A percentile compares a stretch with the other conserved stretches of the same genome.
These are phyloP conservation scores for Dynastes maya DNA, from an alignment of 2,888 invertebrate species.

Conservation along the genomic window DNA sequence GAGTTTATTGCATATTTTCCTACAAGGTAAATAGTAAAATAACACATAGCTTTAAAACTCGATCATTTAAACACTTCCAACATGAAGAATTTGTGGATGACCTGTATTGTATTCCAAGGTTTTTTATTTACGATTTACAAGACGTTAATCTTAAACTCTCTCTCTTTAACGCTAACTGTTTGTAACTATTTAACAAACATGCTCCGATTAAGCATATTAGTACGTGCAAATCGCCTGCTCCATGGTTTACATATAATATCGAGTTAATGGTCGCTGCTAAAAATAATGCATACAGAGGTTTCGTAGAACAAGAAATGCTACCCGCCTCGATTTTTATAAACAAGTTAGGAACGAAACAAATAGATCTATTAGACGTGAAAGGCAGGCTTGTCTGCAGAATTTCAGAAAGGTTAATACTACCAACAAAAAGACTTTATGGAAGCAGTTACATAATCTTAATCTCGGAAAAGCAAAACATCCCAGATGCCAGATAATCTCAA, in stretches of 20 bases:
- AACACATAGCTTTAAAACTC: too few relatives aligned
- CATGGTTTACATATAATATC: slow-evolving; percentile 15
- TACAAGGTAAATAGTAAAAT: too few relatives aligned
- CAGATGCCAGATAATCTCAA: too few relatives aligned
- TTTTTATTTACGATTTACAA: background rate
- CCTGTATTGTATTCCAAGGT: background rate
- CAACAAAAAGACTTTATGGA: background rate
- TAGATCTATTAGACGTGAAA: slow-evolving; percentile 3
- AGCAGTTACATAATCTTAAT: background rate
- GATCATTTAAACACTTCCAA: too few relatives aligned
- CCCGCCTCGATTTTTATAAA: background rate
- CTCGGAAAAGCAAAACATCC: background rate
- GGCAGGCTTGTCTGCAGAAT: background rate
- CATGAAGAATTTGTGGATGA: background rate
- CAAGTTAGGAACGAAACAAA: background rate
- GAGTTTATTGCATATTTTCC: too few relatives aligned
- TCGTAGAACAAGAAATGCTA: background rate
- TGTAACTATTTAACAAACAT: too few relatives aligned
- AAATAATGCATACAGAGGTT: background rate
- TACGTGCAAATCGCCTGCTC: background rate
- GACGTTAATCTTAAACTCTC: background rate
- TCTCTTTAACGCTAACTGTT: too few relatives aligned
- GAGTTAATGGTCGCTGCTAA: background rate
- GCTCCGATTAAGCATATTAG: too few relatives aligned
- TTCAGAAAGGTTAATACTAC: background rate